phyloP scores from a whole-genome alignment of 2,888 invertebrate genomes.

The Entomobrya multifasciata region DNA sequence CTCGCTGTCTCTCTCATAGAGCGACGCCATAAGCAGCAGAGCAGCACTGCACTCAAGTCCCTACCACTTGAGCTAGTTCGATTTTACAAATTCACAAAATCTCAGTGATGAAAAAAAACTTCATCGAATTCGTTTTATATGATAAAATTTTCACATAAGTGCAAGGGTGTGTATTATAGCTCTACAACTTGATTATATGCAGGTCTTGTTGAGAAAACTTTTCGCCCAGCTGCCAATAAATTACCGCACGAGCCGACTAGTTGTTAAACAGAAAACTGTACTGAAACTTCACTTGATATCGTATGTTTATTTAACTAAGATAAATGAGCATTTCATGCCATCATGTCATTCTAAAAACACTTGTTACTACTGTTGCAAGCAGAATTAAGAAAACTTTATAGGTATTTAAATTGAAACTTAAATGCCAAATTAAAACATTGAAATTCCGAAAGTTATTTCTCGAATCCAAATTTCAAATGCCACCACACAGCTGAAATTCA shows the following conservation, averaged over 20 bases:
- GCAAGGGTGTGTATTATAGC: background rate
- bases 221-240: constrained; percentile 3
- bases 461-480: background rate
- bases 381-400: too few species aligned
- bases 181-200: background rate
- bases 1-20: background rate
- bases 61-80: background rate
- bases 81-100: background rate
- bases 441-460: too few species aligned
- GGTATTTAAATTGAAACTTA: background rate
- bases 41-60: background rate
- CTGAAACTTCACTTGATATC: background rate
- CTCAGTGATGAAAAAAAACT: background rate
- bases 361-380: background rate
- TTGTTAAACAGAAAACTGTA: background rate
- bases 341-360: constrained; percentile 19
- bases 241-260: background rate
- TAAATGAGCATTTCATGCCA: constrained; percentile 7
- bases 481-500: background rate
- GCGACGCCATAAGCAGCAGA: background rate
- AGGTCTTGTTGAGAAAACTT: too few species aligned
- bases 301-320: constrained; percentile 19
- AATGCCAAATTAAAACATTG: background rate
- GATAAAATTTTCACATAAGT: background rate
- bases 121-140: background rate